These are phyloP conservation scores for Agonum fuliginosum DNA, from an alignment of 2,888 invertebrate genomes.

Conservation along the genomic window DNA sequence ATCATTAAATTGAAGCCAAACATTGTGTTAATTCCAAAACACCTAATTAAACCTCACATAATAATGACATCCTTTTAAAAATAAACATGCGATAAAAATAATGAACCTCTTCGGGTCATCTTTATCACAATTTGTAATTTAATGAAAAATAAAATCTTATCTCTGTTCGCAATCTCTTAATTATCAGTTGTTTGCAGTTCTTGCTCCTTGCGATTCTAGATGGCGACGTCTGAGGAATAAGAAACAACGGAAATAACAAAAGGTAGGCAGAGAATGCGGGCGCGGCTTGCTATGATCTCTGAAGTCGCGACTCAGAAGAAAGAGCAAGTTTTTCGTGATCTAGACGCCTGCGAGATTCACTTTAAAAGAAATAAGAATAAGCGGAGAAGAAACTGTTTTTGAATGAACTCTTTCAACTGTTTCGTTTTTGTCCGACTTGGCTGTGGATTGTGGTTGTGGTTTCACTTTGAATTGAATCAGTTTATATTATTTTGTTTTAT, in stretches of 20 bases:
- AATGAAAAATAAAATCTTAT: slow-evolving; percentile 45
- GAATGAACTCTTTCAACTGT: slow-evolving; percentile 8
- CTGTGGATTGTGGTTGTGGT: too few relatives aligned
- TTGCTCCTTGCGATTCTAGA: slow-evolving; percentile 4
- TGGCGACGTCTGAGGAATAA: slow-evolving; percentile 43
- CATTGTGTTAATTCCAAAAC: slow-evolving; percentile 22
- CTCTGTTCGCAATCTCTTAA: slow-evolving; percentile 49
- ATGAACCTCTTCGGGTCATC: slow-evolving; percentile 22
- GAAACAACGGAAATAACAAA: slow-evolving; percentile 56
- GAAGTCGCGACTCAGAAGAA: not conserved
- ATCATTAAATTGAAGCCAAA: slow-evolving; percentile 29
- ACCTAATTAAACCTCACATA: slow-evolving; percentile 33
- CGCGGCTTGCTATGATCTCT: slow-evolving; percentile 52
- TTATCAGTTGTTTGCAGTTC: slow-evolving; percentile 29
- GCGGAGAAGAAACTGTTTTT: slow-evolving; percentile 20
- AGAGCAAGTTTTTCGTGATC: slow-evolving; percentile 30
- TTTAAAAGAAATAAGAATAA: not conserved
- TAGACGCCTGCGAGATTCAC: not conserved
- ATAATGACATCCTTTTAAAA: slow-evolving; percentile 37
- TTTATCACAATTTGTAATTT: slow-evolving; percentile 37
- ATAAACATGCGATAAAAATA: slow-evolving; percentile 39
- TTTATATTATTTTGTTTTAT: not conserved
- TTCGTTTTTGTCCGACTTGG: not conserved
- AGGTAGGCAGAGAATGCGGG: slow-evolving; percentile 38
- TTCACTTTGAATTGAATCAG: not conserved